Evolutionary conservation across 2,888 invertebrate genomes (phyloP), one percentile per base, ranked within the genome.

Genomic region (Spodoptera littoralis): DNA sequence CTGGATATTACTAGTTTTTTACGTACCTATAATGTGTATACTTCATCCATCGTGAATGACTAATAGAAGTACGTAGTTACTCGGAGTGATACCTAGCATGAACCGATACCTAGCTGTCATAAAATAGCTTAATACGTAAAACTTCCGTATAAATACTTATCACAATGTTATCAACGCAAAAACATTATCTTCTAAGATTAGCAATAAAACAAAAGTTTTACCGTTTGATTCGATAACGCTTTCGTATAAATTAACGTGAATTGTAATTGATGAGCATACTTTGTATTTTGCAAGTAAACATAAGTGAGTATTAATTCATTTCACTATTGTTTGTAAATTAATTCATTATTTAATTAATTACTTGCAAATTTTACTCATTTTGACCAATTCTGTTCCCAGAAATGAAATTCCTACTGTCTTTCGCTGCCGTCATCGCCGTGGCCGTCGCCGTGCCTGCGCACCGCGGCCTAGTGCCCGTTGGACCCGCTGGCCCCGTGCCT

Each of bases 371-470:
- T 9, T 3, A 3, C 11, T 27, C 13, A 64, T 13, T 43, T 47
- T 24, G 0, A n/a, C 13, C 11, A 11, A 8, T 60, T 73, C 59
- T 73, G 11, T 65, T 53, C 24, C 2, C 49, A 69, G 65, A 73
- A 48, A 76, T 77, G 75, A 73, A 76, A 77, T 77, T 73, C 73
- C 65, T 77, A 5, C 41, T 74, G 45, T 49, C 51, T 65, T 60
- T 67, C 5, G 75, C 70, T 60, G 70, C 76, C 58, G 57, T 62
- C 64, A 73, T 81, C 60, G 57, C 65, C 42, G 59, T 70, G 47
- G 68, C 79, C 64, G 64, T 77, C 44, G 74, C 77, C 67, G 18
- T 18, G 18, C 18, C 18, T 18, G 18, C 18, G 18, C 18, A 18
- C 18, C 18, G 18, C 18, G 73, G 65, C 27, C 59, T 73, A 11